phyloP scores from a whole-genome alignment of 2,888 invertebrate genomes.

The Melangyna quadrimaculata region DNA sequence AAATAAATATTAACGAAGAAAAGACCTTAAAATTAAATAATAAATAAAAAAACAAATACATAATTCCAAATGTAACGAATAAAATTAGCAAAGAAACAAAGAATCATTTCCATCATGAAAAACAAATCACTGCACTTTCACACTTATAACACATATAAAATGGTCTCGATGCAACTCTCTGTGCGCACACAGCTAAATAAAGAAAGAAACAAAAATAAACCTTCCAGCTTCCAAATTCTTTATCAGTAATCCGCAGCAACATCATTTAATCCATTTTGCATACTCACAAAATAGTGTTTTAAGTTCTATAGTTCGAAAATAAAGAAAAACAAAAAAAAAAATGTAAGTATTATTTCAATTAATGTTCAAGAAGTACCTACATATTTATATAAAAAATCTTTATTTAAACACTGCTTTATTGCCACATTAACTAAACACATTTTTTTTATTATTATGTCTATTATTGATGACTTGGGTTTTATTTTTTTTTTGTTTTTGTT shows the following conservation, averaged over 20 bases:
- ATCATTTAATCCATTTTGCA: constrained; percentile 38
- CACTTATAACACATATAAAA: constrained; percentile 1
- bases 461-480: neutral
- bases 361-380: constrained; percentile 2
- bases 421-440: neutral
- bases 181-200: constrained; percentile 1
- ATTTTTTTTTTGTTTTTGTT: neutral
- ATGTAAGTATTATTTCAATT: constrained; percentile 61
- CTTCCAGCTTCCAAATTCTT: constrained; percentile 31
- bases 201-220: neutral
- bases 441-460: neutral
- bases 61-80: constrained; percentile 55
- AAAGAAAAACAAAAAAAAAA: constrained; percentile 26
- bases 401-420: neutral
- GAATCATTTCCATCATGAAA: constrained; percentile 16
- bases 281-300: constrained; percentile 38
- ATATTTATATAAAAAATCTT: neutral
- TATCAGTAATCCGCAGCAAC: neutral
- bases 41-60: constrained; percentile 37
- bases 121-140: constrained; percentile 32
- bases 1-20: constrained; percentile 61
- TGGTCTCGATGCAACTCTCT: constrained; percentile 34
- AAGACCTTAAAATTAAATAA: constrained; percentile 29
- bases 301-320: constrained; percentile 57
- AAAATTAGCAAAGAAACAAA: constrained; percentile 10